Evolutionary conservation across 2,113 vertebrate species (phyloP).

Genomic region (Paradoxurus hermaphroditus): DNA sequence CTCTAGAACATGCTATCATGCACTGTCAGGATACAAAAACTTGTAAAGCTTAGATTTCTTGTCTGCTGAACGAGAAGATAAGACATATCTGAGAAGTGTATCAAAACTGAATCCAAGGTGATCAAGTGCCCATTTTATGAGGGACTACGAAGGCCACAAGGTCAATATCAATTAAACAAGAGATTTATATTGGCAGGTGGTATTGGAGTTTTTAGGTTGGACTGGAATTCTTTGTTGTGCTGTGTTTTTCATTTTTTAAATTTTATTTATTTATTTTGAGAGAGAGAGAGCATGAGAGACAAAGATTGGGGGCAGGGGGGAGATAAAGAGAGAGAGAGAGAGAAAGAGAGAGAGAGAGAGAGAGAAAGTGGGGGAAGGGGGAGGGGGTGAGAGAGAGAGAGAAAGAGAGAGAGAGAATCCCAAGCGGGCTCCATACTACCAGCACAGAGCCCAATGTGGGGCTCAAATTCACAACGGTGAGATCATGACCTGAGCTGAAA

Average conservation of each 20-base stretch:
- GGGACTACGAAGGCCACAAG: not conserved
- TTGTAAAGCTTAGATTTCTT: not conserved
- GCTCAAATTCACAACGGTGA: not conserved
- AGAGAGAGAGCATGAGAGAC: not conserved
- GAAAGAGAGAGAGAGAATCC: not conserved
- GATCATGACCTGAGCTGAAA: not conserved
- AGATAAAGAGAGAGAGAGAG: not conserved
- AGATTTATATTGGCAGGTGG: not conserved
- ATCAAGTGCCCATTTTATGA: not conserved
- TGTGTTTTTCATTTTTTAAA: not conserved
- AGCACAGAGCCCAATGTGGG: not conserved
- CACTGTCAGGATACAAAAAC: not conserved
- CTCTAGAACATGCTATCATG: not conserved
- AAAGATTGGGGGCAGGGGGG: no score
- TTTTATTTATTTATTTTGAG: not conserved
- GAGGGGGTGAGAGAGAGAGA: not conserved
- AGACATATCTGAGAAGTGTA: not conserved
- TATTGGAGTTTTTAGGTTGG: not conserved
- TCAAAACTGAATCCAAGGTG: not conserved
- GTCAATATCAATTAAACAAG: not conserved
- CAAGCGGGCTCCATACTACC: not conserved
- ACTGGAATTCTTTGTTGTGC: not conserved
- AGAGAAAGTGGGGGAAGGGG: no score
- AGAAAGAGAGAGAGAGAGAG: not conserved
- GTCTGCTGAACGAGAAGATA: not conserved